These are phyloP conservation scores for Muraenolepis orangiensis DNA, from an alignment of 2,797 vertebrate genomes.

Conservation along the genomic window DNA sequence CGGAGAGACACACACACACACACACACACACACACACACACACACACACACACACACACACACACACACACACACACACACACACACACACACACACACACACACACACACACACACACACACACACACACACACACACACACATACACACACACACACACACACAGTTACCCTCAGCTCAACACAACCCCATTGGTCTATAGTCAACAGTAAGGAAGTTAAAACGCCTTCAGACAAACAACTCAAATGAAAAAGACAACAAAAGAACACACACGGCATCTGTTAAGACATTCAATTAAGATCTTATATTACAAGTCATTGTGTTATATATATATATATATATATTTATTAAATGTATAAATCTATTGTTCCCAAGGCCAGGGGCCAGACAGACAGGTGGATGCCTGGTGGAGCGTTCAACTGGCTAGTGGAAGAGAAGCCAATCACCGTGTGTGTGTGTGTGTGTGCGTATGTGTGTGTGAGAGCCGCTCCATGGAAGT, in stretches of 20 bases:
- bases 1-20: constrained; percentile 51
- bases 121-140: constrained; percentile 45
- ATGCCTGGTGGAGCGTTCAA: constrained; percentile 43
- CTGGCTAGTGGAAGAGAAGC: constrained; percentile 32
- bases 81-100: constrained; percentile 45
- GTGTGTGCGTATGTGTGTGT: too few species aligned
- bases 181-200: background rate
- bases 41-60: constrained; percentile 29
- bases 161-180: constrained; percentile 4
- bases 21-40: constrained; percentile 27
- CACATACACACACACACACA: constrained; percentile 21
- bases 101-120: constrained; percentile 27
- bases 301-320: constrained; percentile 53
- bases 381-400: constrained; percentile 22
- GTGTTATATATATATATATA: constrained; percentile 70
- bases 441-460: background rate
- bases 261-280: constrained; percentile 25
- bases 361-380: constrained; percentile 31
- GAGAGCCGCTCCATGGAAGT: background rate
- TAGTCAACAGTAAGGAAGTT: constrained; percentile 1
- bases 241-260: background rate
- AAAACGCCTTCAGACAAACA: background rate
- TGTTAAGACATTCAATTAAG: constrained; percentile 53
- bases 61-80: constrained; percentile 44
- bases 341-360: constrained; percentile 49